A percentile compares a stretch with the other conserved stretches of the same genome.
phyloP scores from a whole-genome alignment of 2,888 invertebrate genomes.

The Hirtodrosophila confusa region DNA sequence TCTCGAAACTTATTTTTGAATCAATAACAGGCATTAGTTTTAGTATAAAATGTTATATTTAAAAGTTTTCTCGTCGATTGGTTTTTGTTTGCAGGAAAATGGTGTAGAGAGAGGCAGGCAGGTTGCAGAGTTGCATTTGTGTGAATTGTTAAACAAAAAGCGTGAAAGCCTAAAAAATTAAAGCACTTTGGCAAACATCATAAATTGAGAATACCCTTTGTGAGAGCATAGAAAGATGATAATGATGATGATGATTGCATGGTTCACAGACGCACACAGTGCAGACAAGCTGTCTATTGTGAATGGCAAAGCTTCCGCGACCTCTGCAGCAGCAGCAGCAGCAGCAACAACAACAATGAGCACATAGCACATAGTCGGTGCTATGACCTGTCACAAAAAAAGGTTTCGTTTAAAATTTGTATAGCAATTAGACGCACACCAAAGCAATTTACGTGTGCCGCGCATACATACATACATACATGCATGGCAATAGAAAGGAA shows the following conservation, averaged over 20 bases:
- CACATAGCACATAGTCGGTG: constrained; percentile 18
- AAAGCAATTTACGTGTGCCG: constrained; percentile 64
- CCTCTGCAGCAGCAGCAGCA: constrained; percentile 20
- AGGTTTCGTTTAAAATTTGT: constrained; percentile 64
- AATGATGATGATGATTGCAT: constrained; percentile 45
- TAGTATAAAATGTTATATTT: no score
- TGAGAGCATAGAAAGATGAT: constrained; percentile 22
- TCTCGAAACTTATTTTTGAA: no score
- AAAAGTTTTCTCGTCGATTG: no score
- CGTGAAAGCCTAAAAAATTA: no score
- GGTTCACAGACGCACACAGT: constrained; percentile 37
- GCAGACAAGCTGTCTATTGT: constrained; percentile 27
- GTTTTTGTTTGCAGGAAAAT: no score
- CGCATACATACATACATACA: constrained; percentile 2
- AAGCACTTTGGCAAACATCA: background rate
- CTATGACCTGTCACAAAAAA: constrained; percentile 64
- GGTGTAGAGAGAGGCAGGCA: no score
- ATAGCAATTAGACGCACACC: constrained; percentile 72
- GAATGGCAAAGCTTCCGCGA: constrained; percentile 45
- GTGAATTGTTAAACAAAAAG: no score
- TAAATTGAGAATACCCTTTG: constrained; percentile 1
- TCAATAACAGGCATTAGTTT: no score
- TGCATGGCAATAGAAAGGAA: constrained; percentile 58
- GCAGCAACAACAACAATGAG: constrained; percentile 16
- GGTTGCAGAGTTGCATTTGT: no score